Conservation (phyloP, 2,113 vertebrate genomes). For the Sinocyclocheilus grahami region DNA sequence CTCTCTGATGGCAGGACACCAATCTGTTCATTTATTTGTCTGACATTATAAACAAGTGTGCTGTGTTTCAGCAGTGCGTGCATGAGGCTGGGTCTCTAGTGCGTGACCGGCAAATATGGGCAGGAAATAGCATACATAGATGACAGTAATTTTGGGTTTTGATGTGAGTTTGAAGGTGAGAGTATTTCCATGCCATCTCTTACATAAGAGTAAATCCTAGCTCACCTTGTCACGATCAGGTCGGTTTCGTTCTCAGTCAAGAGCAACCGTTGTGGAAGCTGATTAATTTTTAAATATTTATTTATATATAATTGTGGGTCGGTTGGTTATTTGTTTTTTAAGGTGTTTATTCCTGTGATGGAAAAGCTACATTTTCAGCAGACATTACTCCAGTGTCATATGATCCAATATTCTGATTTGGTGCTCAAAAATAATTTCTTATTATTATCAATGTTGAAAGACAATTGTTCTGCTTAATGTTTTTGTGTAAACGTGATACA, state of each 20-base stretch:
- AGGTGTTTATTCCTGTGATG: too few species aligned
- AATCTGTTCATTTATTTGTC: constrained; percentile 14
- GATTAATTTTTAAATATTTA: background rate
- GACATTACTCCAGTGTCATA: too few species aligned
- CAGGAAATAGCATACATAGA: background rate
- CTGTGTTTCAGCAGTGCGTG: background rate
- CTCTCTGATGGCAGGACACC: background rate
- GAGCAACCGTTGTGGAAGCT: background rate
- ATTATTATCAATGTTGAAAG: background rate
- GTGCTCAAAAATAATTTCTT: background rate
- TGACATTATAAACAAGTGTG: background rate
- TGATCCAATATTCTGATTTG: background rate
- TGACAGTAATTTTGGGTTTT: background rate
- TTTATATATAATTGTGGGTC: too few species aligned
- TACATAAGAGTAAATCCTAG: background rate
- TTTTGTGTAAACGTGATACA: background rate
- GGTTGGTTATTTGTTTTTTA: too few species aligned
- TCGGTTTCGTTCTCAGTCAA: background rate
- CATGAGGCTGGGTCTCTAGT: background rate
- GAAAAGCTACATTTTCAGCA: too few species aligned
- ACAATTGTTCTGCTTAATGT: background rate
- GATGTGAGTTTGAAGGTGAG: background rate
- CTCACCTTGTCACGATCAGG: background rate
- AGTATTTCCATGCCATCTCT: background rate
- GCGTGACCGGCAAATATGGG: constrained; percentile 19